Evolutionary conservation across 2,797 vertebrate genomes (phyloP), one percentile per base, ranked within the genome.

Genomic region (Phalloptychus januarius): DNA sequence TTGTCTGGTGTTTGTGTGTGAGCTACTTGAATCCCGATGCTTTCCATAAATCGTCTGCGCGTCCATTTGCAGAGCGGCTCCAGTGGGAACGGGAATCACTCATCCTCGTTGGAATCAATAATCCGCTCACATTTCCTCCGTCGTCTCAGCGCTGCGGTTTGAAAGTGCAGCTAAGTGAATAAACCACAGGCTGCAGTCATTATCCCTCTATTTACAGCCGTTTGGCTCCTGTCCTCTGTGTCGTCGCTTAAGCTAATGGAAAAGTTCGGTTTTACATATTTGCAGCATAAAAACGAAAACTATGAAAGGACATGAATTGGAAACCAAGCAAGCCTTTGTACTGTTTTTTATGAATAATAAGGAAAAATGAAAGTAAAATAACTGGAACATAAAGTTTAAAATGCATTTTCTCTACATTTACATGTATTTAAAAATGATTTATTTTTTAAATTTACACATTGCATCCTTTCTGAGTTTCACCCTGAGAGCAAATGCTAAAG

Each of bases 211-310:
- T 42, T 72, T 67, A 61, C 28, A 15, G 6, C 58, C 85, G 67
- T 75, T 86, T 20, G 71, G 79, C 33, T 16, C 18, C 63, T 48
- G 75, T 79, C 33, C 54, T 46, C 40, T 72, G 18, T 45, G 31
- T 70, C 10, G 2, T 74, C 76, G 71, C 79, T 79, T 74, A 42
- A 45, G 40, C 77, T 91, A 88, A 91, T 91, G 80, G 87, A 58
- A 61, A 56, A 70, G 79, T 89, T 85, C 31, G 20, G 8, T 70
- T 16, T 38, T 81, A 42, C 54, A 81, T 77, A 73, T 74, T 74
- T 44, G 11, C 11, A 20, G 5, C 31, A n/a, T 28, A 18, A 54
- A 46, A 72, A 75, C 10, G 4, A 25, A 25, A 3, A 45, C 52
- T 0, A 5, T 44, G 18, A 76, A 70, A 56, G 3, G 13, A 58